phyloP scores from a whole-genome alignment of 2,888 invertebrate species.

The Conops quadrifasciatus region DNA sequence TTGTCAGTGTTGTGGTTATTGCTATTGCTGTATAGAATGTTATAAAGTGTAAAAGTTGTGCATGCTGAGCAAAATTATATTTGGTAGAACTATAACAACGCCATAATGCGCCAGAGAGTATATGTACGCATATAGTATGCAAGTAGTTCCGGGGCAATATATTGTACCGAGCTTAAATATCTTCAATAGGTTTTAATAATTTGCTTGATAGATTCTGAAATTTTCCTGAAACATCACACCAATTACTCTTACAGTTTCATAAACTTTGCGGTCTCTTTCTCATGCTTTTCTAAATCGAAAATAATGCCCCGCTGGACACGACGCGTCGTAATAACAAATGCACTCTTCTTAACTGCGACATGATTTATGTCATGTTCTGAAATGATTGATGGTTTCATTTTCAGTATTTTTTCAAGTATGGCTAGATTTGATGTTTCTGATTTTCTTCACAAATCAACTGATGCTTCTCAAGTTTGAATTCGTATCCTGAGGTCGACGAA shows the following conservation, averaged over 20 bases:
- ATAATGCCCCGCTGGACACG: slow-evolving; percentile 20
- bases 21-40: slow-evolving; percentile 33
- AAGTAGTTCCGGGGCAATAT: too few species aligned
- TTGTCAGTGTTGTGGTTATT: slow-evolving; percentile 34
- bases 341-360: slow-evolving; percentile 42
- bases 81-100: neutral
- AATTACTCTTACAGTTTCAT: slow-evolving; percentile 1
- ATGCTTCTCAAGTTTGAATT: neutral
- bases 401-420: slow-evolving; percentile 28
- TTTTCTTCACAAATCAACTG: neutral
- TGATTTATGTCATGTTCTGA: slow-evolving; percentile 60
- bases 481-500: too few species aligned
- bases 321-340: slow-evolving; percentile 13
- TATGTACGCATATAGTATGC: too few species aligned
- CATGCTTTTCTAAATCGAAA: slow-evolving; percentile 9
- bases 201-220: too few species aligned
- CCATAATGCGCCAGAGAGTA: too few species aligned
- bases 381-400: slow-evolving; percentile 56
- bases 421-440: neutral
- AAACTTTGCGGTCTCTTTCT: too few species aligned
- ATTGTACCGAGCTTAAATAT: too few species aligned
- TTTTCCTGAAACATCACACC: neutral
- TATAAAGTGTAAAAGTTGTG: too few species aligned
- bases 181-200: too few species aligned
- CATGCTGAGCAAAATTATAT: neutral